Percentiles rank a stretch among this genome's conserved stretches.
Evolutionary conservation across 2,797 vertebrate genomes (phyloP).

Genomic region (Tarsius wallacei): DNA sequence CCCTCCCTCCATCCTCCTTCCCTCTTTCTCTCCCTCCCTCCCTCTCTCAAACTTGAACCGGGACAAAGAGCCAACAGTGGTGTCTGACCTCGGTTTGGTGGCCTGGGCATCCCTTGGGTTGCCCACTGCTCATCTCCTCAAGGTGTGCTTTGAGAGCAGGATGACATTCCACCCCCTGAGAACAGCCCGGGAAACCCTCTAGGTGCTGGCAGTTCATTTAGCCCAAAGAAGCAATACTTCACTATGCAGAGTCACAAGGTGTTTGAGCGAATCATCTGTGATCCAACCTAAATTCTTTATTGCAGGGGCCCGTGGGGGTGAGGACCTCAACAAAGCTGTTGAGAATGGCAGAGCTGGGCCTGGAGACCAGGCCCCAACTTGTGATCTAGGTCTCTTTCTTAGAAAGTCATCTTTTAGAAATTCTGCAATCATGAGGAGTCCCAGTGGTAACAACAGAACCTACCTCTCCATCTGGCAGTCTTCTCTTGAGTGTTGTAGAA

Average conservation of each 20-base stretch:
- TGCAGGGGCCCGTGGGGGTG: background rate
- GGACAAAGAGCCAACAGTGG: too few species aligned
- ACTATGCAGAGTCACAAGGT: background rate
- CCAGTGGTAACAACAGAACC: background rate
- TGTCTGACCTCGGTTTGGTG: background rate
- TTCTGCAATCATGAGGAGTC: background rate
- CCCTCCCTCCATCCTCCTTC: background rate
- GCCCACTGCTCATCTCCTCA: background rate
- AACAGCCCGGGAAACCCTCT: background rate
- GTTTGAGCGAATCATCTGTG: background rate
- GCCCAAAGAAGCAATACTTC: background rate
- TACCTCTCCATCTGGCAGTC: background rate
- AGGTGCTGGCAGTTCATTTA: background rate
- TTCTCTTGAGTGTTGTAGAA: background rate
- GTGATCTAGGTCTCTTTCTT: background rate
- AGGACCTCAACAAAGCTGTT: background rate
- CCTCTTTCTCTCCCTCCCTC: background rate
- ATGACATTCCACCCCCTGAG: background rate
- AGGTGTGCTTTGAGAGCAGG: background rate
- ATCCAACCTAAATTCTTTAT: background rate
- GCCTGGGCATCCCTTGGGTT: background rate
- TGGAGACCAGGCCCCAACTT: fast-evolving
- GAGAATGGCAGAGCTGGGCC: background rate
- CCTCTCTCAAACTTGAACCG: fast-evolving
- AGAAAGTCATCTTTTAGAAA: background rate